Base-by-base conservation (phyloP, 2,888 invertebrate genomes). In the Terebella lapidaria region DNA sequence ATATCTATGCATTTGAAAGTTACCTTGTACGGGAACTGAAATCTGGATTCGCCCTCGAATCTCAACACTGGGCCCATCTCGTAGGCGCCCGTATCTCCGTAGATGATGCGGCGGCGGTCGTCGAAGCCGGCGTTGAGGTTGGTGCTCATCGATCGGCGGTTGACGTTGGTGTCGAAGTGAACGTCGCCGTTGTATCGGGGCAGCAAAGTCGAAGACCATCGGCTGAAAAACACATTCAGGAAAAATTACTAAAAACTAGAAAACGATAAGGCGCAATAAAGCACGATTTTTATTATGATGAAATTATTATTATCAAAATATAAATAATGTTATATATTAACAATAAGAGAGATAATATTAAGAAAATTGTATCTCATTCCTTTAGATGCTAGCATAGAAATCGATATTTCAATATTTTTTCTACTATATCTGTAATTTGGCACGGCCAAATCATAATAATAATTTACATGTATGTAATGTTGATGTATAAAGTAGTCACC, bases 21-120 rank as follows among this genome's bases (percentile, higher is more conserved):
- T 29, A 66, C 66, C 58, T 60, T 64, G 60, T 49, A 49, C 15
- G 66, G 66, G 20, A 61, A 30, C 29, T 52, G 35, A 25, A 66
- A 30, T 25, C 55, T 59, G 24, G 60, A 15, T 22, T 29, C 30
- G 22, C 29, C 58, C 10, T 57, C 58, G 2, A 61, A n/a, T 22
- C 45, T 59, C 57, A 57, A 60, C 27, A 55, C 53, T 25, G 25
- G 20, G 22, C 42, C 58, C 20, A 55, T 25, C 26, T 58, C 52
- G 47, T 54, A 57, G 29, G 55, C 29, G 47, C 30, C 57, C 15
- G 58, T 55, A 57, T 64, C 54, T 10, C 26, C 27, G 56, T 54
- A 52, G 1, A 53, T 51, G 18, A 63, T 53, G 22, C 46, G 57
- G 10, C 51, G 22, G n/a, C 20, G 26, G 20, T 47, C 47, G 51